Base-by-base conservation (phyloP, 2,797 vertebrate species). In the Perodicticus potto region DNA sequence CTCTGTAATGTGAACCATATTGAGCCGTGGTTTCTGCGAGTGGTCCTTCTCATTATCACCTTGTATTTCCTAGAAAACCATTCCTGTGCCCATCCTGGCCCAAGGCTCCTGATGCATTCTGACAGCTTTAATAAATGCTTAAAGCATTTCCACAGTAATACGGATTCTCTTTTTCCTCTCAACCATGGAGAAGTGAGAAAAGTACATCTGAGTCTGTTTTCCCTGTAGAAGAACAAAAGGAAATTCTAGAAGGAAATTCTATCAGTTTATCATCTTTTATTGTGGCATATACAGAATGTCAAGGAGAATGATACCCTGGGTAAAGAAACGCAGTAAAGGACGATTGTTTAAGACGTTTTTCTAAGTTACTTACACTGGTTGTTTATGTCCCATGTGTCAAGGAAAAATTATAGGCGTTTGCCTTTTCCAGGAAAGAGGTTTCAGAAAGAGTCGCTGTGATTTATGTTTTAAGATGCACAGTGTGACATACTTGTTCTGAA, bases 281-380 rank as follows among this genome's bases (percentile, higher is more conserved):
- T 92, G 74, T 40, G 5, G 2, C 20, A 17, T 69, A 43, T 93
- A 72, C 16, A 88, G 70, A 69, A n/a, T 85, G 53, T 73, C 32
- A 55, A 59, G 45, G 49, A 80, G 43, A 95, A 86, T 69, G 7
- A 5, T 89, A 69, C 59, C 17, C 82, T 2, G 3, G 74, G 86
- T 95, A 93, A 94, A 95, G 85, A 94, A 94, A 97, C 81, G 5
- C 29, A 67, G 27, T 53, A 74, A 67, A 92, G n/a, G 32, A 78
- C 27, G 90, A 86, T 97, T 93, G 86, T 67, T 90, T 92, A 91
- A 96, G 53, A 43, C 23, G 40, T 90, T 89, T 96, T 93, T 89
- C 92, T 55, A 95, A 93, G 74, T 67, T n/a, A 84, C 13, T 83
- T 74, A 86, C 57, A 59, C 65, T 81, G 88, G 43, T 76, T 89